phyloP scores from a whole-genome alignment of 2,113 vertebrate species.

The Vulpes vulpes region DNA sequence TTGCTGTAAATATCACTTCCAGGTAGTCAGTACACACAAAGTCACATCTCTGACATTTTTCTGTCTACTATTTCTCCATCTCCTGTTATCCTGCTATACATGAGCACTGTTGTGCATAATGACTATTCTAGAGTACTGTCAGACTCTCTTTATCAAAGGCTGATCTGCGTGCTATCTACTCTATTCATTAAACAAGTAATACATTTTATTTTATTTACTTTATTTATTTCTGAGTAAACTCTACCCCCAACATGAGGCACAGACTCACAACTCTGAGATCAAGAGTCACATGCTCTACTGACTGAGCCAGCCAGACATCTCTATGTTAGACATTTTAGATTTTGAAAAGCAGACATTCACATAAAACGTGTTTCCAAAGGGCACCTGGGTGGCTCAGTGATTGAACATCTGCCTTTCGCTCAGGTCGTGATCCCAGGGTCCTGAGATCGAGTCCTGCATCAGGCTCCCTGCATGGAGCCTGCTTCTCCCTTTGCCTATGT shows the following conservation, averaged over 20 bases:
- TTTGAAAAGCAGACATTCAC: slow-evolving; percentile 36
- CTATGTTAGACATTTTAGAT: neutral
- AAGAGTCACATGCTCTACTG: neutral
- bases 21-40: neutral
- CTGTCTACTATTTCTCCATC: neutral
- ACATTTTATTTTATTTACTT: neutral
- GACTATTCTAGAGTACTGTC: neutral
- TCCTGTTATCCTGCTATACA: neutral
- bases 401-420: no score
- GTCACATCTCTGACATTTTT: neutral
- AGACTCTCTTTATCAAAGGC: neutral
- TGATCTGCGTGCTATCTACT: neutral
- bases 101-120: neutral
- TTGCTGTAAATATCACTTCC: neutral
- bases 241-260: neutral
- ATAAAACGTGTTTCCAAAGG: neutral
- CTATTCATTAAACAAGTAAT: neutral
- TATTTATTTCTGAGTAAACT: neutral
- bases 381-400: no score
- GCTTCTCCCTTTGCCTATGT: no score
- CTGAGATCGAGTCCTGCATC: no score
- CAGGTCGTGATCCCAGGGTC: no score
- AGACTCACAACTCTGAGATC: neutral
- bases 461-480: no score
- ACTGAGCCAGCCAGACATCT: neutral